A percentile compares a stretch with the other conserved stretches of the same genome.
These are phyloP conservation scores for Lepidurus couesii DNA, from an alignment of 1,140 invertebrate genomes.

Conservation along the genomic window DNA sequence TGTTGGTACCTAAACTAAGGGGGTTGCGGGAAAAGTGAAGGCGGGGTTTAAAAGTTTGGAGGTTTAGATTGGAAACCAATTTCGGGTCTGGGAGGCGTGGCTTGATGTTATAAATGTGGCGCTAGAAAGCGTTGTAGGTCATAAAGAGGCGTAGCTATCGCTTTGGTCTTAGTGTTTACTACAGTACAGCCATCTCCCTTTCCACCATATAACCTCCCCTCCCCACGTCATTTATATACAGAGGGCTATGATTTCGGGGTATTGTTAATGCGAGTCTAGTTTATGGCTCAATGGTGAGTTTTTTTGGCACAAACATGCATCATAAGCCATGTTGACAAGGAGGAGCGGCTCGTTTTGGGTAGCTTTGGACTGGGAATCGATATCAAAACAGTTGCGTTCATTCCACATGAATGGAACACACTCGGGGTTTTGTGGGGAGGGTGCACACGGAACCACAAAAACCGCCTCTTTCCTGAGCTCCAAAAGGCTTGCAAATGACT, in stretches of 20 bases:
- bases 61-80: too few relatives aligned
- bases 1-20: neutral
- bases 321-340: conserved; percentile 9
- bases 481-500: neutral
- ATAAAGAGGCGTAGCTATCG: neutral
- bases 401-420: conserved; percentile 11
- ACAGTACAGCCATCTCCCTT: neutral
- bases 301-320: neutral
- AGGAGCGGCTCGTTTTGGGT: neutral
- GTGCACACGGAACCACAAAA: neutral
- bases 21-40: neutral
- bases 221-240: neutral
- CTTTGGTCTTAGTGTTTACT: neutral
- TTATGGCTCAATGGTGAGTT: neutral
- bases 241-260: neutral
- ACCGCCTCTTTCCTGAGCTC: neutral
- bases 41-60: neutral
- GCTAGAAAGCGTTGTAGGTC: neutral
- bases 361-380: conserved; percentile 17
- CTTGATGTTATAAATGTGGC: neutral
- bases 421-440: neutral
- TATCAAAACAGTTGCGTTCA: conserved; percentile 1
- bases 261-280: neutral
- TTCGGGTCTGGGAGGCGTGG: neutral
- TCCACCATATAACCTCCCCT: neutral